Conservation (phyloP, 2,113 vertebrate genomes). For the Microcebus jonahi region DNA sequence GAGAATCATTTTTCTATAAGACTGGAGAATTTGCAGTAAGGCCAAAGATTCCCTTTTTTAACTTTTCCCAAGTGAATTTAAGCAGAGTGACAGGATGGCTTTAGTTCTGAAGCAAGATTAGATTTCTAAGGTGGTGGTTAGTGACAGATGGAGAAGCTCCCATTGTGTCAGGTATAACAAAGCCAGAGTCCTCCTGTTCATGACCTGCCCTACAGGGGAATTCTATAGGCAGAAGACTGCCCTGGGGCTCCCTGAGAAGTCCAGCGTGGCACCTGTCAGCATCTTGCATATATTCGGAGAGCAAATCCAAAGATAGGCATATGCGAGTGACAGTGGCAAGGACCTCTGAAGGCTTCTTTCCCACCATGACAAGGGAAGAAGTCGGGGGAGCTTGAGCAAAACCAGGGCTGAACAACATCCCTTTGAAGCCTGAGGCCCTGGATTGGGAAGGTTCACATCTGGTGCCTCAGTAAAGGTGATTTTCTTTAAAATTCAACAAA, state of each 20-base stretch:
- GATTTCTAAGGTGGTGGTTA: not conserved
- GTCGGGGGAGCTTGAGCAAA: not conserved
- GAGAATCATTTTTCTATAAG: not conserved
- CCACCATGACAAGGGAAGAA: not conserved
- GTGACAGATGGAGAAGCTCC: not conserved
- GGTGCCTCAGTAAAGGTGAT: not conserved
- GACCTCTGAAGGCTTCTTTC: not conserved
- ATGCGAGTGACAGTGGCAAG: not conserved
- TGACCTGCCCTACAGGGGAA: too few relatives aligned
- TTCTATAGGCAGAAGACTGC: not conserved
- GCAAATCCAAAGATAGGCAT: not conserved
- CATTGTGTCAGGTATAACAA: not conserved
- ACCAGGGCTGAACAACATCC: not conserved
- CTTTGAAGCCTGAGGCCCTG: not conserved
- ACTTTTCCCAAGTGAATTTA: conserved; percentile 7
- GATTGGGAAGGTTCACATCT: not conserved
- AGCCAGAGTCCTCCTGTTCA: not conserved
- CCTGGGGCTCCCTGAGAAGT: not conserved
- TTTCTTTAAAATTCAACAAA: not conserved
- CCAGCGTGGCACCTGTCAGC: not conserved
- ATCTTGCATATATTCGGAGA: not conserved
- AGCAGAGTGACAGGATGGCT: not conserved
- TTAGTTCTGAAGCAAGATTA: not conserved
- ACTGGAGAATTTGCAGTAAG: conserved; percentile 44
- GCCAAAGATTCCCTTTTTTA: not conserved